Conservation (phyloP, 2,888 invertebrate genomes). For the Aelia acuminata region DNA sequence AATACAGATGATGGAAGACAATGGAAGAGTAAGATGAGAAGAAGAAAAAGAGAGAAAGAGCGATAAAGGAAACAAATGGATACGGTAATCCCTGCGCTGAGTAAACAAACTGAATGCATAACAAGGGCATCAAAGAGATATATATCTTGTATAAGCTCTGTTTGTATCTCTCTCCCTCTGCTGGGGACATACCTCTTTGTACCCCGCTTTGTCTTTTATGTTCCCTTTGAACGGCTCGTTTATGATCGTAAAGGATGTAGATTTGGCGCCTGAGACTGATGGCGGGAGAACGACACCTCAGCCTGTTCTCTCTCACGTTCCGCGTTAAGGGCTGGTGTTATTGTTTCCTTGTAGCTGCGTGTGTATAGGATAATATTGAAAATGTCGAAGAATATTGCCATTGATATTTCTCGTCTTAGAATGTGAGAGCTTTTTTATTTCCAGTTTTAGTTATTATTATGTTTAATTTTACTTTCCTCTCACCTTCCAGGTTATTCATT, state of each 20-base stretch:
- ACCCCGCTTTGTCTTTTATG: not conserved
- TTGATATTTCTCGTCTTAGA: too few species aligned
- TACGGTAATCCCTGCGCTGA: not conserved
- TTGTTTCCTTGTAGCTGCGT: too few species aligned
- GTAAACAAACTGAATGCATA: constrained; percentile 31
- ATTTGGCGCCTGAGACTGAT: not conserved
- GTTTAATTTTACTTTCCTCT: too few species aligned
- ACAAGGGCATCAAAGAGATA: constrained; percentile 1
- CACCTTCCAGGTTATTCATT: too few species aligned
- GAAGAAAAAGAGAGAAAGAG: not conserved
- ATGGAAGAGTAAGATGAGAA: not conserved
- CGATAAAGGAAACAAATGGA: constrained; percentile 10
- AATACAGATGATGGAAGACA: not conserved
- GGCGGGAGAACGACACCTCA: not conserved
- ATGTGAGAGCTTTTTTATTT: too few species aligned
- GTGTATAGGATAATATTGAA: too few species aligned
- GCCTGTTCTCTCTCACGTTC: too few species aligned
- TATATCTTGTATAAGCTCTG: constrained; percentile 18
- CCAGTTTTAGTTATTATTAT: too few species aligned
- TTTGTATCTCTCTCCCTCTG: not conserved
- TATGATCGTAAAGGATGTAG: not conserved
- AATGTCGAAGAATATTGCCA: too few species aligned
- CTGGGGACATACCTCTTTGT: not conserved
- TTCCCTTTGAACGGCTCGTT: not conserved
- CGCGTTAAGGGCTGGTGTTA: not conserved